Percentiles rank a stretch among this genome's conserved stretches.
phyloP scores from a whole-genome alignment of 2,113 vertebrate species.

The Lepus timidus region DNA sequence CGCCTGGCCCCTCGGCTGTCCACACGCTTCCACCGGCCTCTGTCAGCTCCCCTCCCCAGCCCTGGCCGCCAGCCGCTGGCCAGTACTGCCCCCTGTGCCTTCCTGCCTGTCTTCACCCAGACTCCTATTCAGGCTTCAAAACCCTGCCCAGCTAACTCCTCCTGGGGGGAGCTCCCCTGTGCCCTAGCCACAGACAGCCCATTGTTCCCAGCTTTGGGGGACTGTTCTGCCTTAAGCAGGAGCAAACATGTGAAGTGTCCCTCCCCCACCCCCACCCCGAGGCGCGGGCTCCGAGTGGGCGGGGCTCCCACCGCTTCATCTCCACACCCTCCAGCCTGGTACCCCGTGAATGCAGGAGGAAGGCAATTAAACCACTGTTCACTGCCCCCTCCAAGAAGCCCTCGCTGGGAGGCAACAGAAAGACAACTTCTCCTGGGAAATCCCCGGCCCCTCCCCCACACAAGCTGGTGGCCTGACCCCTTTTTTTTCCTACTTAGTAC shows the following conservation, averaged over 20 bases:
- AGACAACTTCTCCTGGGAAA: background rate
- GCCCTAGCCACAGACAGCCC: background rate
- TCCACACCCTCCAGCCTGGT: background rate
- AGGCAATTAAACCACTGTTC: background rate
- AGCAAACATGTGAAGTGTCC: background rate
- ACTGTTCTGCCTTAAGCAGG: background rate
- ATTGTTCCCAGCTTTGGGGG: background rate
- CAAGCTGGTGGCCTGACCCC: too few species aligned
- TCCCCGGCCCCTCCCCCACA: background rate
- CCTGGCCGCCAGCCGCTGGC: background rate
- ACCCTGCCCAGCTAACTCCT: background rate
- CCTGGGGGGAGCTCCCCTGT: background rate
- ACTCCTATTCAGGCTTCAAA: background rate
- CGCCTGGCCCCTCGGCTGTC: background rate
- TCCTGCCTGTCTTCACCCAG: too few species aligned
- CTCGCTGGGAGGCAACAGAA: background rate
- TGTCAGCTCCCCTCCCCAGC: background rate
- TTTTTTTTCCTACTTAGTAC: background rate
- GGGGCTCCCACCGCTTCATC: rapidly evolving
- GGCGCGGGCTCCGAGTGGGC: background rate
- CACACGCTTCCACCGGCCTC: rapidly evolving
- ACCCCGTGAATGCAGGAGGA: background rate
- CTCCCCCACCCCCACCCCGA: background rate
- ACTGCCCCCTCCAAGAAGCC: background rate
- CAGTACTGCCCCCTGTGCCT: too few species aligned